Percentiles rank a stretch among this genome's conserved stretches.
Conservation (phyloP, 1,140 invertebrate genomes). For the Oryzaephilus surinamensis region DNA sequence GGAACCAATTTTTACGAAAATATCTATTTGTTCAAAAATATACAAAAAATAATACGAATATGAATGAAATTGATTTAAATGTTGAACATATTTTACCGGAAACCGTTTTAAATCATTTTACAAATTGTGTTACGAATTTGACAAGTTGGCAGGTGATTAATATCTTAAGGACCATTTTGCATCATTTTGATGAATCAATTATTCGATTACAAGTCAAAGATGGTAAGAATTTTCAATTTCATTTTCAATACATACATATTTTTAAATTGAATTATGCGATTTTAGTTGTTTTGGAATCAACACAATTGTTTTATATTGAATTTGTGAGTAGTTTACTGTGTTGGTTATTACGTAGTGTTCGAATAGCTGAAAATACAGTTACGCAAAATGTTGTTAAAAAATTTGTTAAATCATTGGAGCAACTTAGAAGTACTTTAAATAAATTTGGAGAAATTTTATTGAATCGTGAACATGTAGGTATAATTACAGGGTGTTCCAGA, state of each 20-base stretch:
- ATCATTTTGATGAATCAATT: conserved; percentile 23
- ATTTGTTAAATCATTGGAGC: conserved; percentile 21
- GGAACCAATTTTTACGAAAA: no score
- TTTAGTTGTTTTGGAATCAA: neutral
- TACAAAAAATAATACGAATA: neutral
- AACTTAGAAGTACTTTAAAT: conserved; percentile 21
- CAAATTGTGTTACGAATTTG: conserved; percentile 19
- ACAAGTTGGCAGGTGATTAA: conserved; percentile 30
- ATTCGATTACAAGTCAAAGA: conserved; percentile 9
- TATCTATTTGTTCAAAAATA: conserved; percentile 13
- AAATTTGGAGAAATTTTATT: conserved; percentile 24
- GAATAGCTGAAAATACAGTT: conserved; percentile 27
- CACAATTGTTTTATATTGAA: conserved; percentile 17
- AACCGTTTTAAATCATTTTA: conserved; percentile 23
- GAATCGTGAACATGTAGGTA: conserved; percentile 31
- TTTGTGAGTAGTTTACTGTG: conserved; percentile 17
- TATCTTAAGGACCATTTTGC: conserved; percentile 28
- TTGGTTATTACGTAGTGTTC: conserved; percentile 19
- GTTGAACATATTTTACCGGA: conserved; percentile 18
- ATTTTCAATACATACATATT: neutral
- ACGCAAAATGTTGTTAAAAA: conserved; percentile 23
- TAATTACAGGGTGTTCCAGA: neutral
- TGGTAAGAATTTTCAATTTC: conserved; percentile 5
- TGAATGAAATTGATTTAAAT: conserved; percentile 8
- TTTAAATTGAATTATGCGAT: neutral